Base-by-base conservation (phyloP, 2,888 invertebrate species). In the Sthenelais limicola region DNA sequence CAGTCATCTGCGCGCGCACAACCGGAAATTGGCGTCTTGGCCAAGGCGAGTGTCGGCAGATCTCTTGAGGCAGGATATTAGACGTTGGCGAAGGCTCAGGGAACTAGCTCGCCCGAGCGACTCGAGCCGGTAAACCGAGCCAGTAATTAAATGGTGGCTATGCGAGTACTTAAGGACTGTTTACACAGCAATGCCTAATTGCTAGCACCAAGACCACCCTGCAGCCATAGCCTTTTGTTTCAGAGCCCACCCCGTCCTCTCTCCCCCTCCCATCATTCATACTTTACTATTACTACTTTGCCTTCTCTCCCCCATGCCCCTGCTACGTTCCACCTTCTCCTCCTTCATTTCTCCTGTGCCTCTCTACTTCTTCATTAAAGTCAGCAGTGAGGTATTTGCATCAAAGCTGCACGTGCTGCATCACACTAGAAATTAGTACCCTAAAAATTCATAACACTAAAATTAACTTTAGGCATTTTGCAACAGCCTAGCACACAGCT, bases 21-120 rank as follows among this genome's bases (percentile, higher is more conserved):
- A 62, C 62, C 62, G 62, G 62, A 62, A 62, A 62, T 62, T 62
- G 62, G 43, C 62, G 62, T 62, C 62, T 62, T 62, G 62, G 62
- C 35, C 62, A 43, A 4, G 24, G 62, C 26, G 62, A 28, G 62
- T 43, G 62, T 15, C 62, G 62, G 62, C 62, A 35, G n/a, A 62
- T 62, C 62, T 62, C 62, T 62, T 12, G 62, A 35, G 62, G 62
- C 62, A 62, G 62, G 62, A 62, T 62, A 62, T 62, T 62, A 62
- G 62, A 62, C 62, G 62, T n/a, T 5, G 26, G 62, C 38, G n/a
- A 18, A 9, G 33, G 56, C 38, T 38, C 21, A n/a, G 62, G n/a
- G n/a, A n/a, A n/a, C n/a, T n/a, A 35, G 62, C 38, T 1, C 12
- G 43, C 38, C 26, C 38, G 38, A 38, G 62, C 62, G 38, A 43